A percentile compares a stretch with the other conserved stretches of the same genome.
These are phyloP conservation scores for Stigmatopora nigra DNA, from an alignment of 2,113 vertebrate species.

Conservation along the genomic window DNA sequence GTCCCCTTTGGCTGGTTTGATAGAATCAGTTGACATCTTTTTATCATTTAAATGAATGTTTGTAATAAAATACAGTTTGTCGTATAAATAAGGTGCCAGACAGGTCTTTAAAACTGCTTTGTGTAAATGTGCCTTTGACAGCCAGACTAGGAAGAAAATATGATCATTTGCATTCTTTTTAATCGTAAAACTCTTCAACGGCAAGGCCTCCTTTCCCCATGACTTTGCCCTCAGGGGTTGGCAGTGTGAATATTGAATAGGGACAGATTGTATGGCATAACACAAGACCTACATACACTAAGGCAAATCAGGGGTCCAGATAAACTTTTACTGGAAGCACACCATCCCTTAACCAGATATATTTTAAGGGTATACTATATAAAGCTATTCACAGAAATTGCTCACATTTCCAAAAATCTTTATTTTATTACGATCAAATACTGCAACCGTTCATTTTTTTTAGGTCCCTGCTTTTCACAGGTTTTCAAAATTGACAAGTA, in stretches of 20 bases:
- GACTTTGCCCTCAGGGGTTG: slow-evolving; percentile 31
- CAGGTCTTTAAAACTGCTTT: slow-evolving; percentile 10
- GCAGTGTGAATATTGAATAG: slow-evolving; percentile 55
- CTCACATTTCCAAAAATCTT: no score
- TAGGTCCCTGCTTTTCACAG: no score
- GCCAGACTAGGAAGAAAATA: not conserved
- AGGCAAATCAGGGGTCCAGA: not conserved
- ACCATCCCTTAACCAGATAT: no score
- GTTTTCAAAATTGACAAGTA: no score
- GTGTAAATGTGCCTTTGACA: slow-evolving; percentile 18
- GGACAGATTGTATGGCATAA: slow-evolving; percentile 63
- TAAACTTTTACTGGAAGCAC: no score
- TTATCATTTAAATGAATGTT: no score
- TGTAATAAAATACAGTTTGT: not conserved
- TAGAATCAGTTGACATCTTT: no score
- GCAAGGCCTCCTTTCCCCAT: slow-evolving; percentile 1
- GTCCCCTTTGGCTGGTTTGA: no score
- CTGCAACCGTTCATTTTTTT: no score
- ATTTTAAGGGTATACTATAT: no score
- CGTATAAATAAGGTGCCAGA: not conserved
- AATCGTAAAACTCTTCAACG: not conserved
- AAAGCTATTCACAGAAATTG: no score
- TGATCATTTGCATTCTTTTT: slow-evolving; percentile 5
- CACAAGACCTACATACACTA: slow-evolving; percentile 39
- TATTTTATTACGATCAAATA: no score